Conservation (phyloP, 2,888 invertebrate species). For the Bombylius major region DNA sequence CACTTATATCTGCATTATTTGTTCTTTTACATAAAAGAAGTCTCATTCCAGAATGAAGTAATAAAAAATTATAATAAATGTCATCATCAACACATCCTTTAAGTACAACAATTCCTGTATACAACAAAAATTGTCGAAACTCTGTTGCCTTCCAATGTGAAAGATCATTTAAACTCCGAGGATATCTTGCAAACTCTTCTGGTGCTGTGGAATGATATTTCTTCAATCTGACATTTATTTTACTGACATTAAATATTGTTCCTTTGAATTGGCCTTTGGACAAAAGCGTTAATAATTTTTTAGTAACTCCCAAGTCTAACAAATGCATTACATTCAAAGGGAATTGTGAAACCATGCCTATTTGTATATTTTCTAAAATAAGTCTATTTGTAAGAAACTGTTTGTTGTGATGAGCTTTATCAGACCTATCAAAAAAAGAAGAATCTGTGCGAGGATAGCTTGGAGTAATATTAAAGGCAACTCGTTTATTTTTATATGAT, state of each 20-base stretch:
- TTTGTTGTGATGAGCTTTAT: slow-evolving; percentile 1
- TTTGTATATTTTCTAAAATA: slow-evolving; percentile 2
- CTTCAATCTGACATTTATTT: background rate
- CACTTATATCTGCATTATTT: slow-evolving; percentile 2
- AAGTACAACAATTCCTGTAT: slow-evolving; percentile 9
- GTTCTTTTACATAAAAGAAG: slow-evolving; percentile 6
- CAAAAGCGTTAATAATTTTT: background rate
- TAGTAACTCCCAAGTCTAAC: background rate
- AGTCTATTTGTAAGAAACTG: background rate
- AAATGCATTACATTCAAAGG: slow-evolving; percentile 4
- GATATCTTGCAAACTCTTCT: slow-evolving; percentile 10
- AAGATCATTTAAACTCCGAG: slow-evolving; percentile 9
- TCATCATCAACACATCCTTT: slow-evolving; percentile 5
- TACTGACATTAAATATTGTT: background rate
- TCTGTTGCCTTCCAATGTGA: slow-evolving; percentile 10
- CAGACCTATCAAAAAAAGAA: slow-evolving; percentile 3
- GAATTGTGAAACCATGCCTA: slow-evolving; percentile 1
- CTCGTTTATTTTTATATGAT: too few species aligned
- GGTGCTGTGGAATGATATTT: background rate
- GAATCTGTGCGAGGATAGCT: background rate
- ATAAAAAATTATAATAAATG: slow-evolving; percentile 10
- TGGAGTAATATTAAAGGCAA: slow-evolving; percentile 2
- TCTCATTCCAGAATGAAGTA: slow-evolving; percentile 7
- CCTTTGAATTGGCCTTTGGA: background rate
- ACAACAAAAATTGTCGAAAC: slow-evolving; percentile 11